These are phyloP conservation scores for Tenthredo scrophulariae DNA, from an alignment of 2,888 invertebrate genomes.

Conservation along the genomic window DNA sequence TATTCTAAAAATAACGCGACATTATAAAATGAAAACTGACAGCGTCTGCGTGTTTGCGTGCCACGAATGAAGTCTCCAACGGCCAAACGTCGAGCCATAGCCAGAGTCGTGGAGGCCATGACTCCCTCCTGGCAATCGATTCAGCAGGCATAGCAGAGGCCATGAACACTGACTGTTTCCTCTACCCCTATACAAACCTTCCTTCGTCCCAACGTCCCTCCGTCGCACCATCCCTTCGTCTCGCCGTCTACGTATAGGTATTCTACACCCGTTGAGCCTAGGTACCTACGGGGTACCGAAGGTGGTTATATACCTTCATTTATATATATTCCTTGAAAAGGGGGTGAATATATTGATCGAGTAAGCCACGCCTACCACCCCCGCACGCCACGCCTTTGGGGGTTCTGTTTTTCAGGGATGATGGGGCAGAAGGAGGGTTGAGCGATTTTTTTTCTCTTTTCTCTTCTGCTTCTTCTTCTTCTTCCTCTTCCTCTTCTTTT, in stretches of 20 bases:
- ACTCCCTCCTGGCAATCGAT: slow-evolving; percentile 56
- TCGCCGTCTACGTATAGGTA: slow-evolving; percentile 38
- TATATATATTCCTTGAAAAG: slow-evolving; percentile 34
- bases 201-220: slow-evolving; percentile 8
- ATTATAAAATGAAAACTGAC: slow-evolving; percentile 35
- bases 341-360: slow-evolving; percentile 70
- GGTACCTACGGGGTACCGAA: slow-evolving; percentile 27
- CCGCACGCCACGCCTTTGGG: slow-evolving; percentile 73
- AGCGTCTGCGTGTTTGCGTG: slow-evolving; percentile 58
- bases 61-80: slow-evolving; percentile 70
- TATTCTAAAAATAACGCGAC: slow-evolving; percentile 28
- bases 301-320: slow-evolving; percentile 17
- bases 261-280: slow-evolving; percentile 14
- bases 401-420: slow-evolving; percentile 55
- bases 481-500: background rate
- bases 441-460: background rate
- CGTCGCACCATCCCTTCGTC: slow-evolving; percentile 3
- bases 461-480: slow-evolving; percentile 3
- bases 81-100: slow-evolving; percentile 56
- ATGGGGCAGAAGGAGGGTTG: slow-evolving; percentile 32
- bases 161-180: slow-evolving; percentile 48
- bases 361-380: slow-evolving; percentile 54
- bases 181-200: slow-evolving; percentile 35
- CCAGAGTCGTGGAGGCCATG: slow-evolving; percentile 58
- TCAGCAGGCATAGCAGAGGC: slow-evolving; percentile 44